Base-by-base conservation (phyloP, 53 echinoderm and acorn worm genomes). In the Crossaster papposus region DNA sequence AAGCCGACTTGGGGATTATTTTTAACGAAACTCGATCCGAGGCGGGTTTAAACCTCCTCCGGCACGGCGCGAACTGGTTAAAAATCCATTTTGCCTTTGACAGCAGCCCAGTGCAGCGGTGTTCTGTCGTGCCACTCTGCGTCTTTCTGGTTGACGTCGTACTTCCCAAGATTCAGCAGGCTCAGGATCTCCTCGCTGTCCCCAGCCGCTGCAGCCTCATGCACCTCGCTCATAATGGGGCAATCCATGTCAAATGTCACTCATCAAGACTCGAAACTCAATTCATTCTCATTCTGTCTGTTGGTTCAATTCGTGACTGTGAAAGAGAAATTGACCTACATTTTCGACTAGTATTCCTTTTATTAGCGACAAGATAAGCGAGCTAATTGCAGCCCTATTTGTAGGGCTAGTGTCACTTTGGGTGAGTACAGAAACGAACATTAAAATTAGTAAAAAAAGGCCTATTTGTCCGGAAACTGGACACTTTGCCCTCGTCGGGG, bases 51-150 rank as follows among this genome's bases (percentile, higher is more conserved):
- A n/a, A n/a, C n/a, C n/a, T n/a, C n/a, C n/a, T n/a, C n/a, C n/a
- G n/a, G n/a, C n/a, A n/a, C n/a, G n/a, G n/a, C n/a, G n/a, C n/a
- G n/a, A n/a, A n/a, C n/a, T n/a, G 26, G 7, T 22, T 73, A 8
- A 24, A 8, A 65, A 64, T 6, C 62, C 12, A 14, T 62, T 62
- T 82, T 85, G 94, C 97, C 97, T 97, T 91, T 97, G 30, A 97
- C 93, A 22, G 97, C 94, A 72, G 97, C 97, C 97, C 97, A 97
- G 36, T 97, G 97, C 51, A 97, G 35, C 0, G 97, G 97, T 34
- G 95, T 95, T 50, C 97, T 92, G 30, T 94, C 93, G n/a, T 93
- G 86, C 97, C 97, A 97, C 77, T 97, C 97, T 0, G 89, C 33
- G 72, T 97, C 97, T 50, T 90, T 90, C 37, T 92, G 91, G 83